Conservation (phyloP, 2,797 vertebrate species). For the Myiotriccus ornatus region DNA sequence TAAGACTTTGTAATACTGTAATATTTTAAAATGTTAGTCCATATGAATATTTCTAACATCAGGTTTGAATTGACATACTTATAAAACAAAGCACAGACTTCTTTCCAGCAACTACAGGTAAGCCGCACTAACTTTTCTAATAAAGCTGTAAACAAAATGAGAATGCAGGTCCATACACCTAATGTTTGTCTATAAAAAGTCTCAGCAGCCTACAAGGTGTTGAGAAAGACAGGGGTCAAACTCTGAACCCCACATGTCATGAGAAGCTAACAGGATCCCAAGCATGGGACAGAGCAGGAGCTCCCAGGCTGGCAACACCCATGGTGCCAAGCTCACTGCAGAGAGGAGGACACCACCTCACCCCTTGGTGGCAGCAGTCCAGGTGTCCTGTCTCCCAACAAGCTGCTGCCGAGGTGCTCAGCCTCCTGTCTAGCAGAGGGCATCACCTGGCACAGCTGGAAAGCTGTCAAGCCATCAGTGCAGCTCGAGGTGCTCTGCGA, state of each 20-base stretch:
- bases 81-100: not conserved
- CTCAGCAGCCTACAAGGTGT: not conserved
- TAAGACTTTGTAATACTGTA: not conserved
- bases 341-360: not conserved
- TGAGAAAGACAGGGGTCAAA: not conserved
- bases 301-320: not conserved
- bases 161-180: rapidly evolving
- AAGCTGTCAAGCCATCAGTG: not conserved
- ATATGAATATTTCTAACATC: not conserved
- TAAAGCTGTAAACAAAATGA: not conserved
- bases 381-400: not conserved
- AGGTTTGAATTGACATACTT: not conserved
- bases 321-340: rapidly evolving
- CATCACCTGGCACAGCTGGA: not conserved
- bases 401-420: not conserved
- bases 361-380: rapidly evolving
- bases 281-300: rapidly evolving
- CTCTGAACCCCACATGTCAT: rapidly evolving
- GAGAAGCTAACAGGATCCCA: not conserved
- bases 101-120: not conserved
- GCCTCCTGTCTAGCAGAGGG: not conserved
- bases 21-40: not conserved
- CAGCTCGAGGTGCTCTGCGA: rapidly evolving
- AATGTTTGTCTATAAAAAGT: not conserved
- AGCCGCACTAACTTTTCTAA: not conserved